Base-by-base conservation (phyloP, 2,113 vertebrate species). In the Rissa tridactyla region DNA sequence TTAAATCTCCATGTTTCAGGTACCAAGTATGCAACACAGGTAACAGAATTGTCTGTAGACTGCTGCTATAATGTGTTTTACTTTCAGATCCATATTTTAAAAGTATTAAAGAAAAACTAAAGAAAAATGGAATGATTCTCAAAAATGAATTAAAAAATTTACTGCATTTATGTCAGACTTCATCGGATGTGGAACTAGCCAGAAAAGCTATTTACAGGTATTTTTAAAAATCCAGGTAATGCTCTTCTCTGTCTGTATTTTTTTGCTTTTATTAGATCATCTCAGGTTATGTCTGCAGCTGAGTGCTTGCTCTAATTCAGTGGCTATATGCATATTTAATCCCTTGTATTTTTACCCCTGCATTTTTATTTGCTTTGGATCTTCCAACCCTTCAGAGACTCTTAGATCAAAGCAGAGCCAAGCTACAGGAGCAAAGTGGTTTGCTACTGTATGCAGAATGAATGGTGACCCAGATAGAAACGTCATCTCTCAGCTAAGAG, bases 161-260 rank as follows among this genome's bases (percentile, higher is more conserved):
- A 38, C 98, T 99, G 51, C 98, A 99, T 97, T 82, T 99, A 61
- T 99, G 99, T 94, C 97, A 99, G 42, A 98, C 98, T 82, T 94
- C 96, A 44, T 98, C 98, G 3, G 99, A 99, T 54, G 88, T 99
- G 96, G 96, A 97, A 80, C 92, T 98, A 47, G 99, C 98, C 78
- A 99, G 97, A 97, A 96, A 97, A 91, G 98, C 98, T 71, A 99
- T 99, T 88, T 98, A 99, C 88, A 99, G 99, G 99, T 99, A 97
- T 82, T 68, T 89, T 80, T 82, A 65, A 64, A 61, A 88, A 49
- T 60, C 49, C 82, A 89, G 62, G 58, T 95, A 92, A 81, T 4
- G 5, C 17, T 40, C 9, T 81, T 65, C 85, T 51, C 21, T 91
- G 19, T 78, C 14, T 86, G 86, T 51, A 9, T 68, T 29, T 80